phyloP scores from a whole-genome alignment of 23 tunicate species.

The Ascidia mentula region DNA sequence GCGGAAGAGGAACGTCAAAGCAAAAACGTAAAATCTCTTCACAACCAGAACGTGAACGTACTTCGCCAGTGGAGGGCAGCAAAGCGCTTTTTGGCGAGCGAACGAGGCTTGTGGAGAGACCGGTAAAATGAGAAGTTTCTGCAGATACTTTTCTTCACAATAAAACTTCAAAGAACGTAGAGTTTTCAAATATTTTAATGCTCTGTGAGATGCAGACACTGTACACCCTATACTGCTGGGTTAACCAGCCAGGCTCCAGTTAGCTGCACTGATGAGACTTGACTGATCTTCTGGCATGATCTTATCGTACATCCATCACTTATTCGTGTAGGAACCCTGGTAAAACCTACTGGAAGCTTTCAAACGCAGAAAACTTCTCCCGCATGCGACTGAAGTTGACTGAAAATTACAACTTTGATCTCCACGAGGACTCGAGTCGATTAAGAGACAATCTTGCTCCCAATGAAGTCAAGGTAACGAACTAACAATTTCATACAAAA shows the following conservation, averaged over 20 bases:
- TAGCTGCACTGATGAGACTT: too few relatives aligned
- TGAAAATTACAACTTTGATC: slow-evolving; percentile 88
- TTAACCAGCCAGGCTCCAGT: too few relatives aligned
- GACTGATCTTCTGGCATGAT: too few relatives aligned
- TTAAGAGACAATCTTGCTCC: slow-evolving; percentile 41
- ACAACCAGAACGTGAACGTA: slow-evolving; percentile 75
- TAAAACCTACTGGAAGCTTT: slow-evolving; percentile 74
- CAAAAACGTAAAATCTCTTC: slow-evolving; percentile 63
- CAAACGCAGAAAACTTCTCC: slow-evolving; percentile 95
- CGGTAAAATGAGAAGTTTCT: too few relatives aligned
- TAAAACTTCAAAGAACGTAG: too few relatives aligned
- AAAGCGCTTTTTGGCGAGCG: slow-evolving; percentile 75
- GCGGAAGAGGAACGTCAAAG: slow-evolving; percentile 73
- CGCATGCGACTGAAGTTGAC: slow-evolving; percentile 94
- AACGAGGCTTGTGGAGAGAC: slow-evolving; percentile 86
- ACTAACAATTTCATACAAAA: too few relatives aligned
- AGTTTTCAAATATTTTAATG: too few relatives aligned
- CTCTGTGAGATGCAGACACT: too few relatives aligned
- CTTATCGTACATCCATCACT: too few relatives aligned
- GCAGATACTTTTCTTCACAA: too few relatives aligned
- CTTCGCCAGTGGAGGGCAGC: slow-evolving; percentile 82
- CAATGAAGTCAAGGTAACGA: slow-evolving; percentile 34
- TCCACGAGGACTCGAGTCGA: slow-evolving; percentile 17
- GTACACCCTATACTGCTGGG: too few relatives aligned
- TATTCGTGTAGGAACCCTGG: slow-evolving; percentile 58